phyloP scores from a whole-genome alignment of 1,140 invertebrate genomes.

The Drosophila pallidifrons region DNA sequence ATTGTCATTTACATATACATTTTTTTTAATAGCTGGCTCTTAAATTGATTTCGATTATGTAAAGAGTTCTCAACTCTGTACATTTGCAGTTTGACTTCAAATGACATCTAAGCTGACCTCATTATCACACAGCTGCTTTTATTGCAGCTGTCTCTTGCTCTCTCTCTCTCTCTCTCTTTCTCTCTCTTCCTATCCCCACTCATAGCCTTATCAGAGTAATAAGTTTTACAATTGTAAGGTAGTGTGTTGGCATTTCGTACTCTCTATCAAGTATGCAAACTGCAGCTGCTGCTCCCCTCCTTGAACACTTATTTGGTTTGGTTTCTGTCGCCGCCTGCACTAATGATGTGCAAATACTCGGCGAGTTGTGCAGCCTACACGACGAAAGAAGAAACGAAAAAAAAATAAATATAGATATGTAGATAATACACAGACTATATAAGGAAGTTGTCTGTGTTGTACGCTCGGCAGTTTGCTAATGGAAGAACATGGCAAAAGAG shows the following conservation, averaged over 20 bases:
- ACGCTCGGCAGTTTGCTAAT: constrained; percentile 34
- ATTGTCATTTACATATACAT: no score
- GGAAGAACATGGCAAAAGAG: constrained; percentile 18
- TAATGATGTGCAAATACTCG: constrained; percentile 77
- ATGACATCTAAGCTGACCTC: background rate
- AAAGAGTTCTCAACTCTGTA: background rate
- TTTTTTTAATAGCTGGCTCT: no score
- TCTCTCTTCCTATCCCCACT: background rate
- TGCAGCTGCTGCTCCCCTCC: constrained; percentile 17
- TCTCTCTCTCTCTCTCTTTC: background rate
- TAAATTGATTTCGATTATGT: background rate
- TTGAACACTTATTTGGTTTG: constrained; percentile 35
- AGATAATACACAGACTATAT: background rate
- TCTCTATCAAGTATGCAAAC: constrained; percentile 18
- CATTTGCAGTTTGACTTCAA: background rate
- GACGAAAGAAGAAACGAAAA: constrained; percentile 7
- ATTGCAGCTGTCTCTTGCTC: background rate
- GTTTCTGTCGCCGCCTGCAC: constrained; percentile 27
- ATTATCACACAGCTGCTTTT: background rate
- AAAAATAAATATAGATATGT: constrained; percentile 9
- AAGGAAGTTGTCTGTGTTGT: background rate
- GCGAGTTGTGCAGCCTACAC: constrained; percentile 29
- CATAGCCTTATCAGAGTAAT: background rate
- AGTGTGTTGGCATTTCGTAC: background rate
- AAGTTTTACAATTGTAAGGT: background rate